Base-by-base conservation (phyloP, 2,888 invertebrate species). In the Mimachlamys varia region DNA sequence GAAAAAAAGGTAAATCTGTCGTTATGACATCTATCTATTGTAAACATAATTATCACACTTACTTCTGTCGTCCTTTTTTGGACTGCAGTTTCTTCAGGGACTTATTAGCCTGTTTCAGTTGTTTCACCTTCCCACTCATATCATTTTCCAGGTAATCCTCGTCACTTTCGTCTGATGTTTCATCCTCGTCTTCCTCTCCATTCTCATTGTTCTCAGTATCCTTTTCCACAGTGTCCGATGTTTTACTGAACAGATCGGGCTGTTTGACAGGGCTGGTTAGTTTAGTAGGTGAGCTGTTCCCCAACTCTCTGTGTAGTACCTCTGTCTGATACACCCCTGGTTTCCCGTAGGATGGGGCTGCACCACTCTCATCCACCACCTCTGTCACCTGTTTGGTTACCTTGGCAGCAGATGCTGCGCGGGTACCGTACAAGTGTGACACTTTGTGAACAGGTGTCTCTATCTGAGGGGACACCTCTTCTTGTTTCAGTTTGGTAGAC, bases 361-460 rank as follows among this genome's bases (percentile, higher is more conserved):
- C 76, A 7, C 76, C 76, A 27, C 33, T 76, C 33, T 76, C 76
- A 15, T 33, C 76, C 17, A 17, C 76, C 17, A 17, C 13, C 33
- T 76, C 76, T 76, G 76, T 76, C 13, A 33, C 33, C 76, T 76
- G 76, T 76, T 76, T 76, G 27, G 27, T 27, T 27, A 76, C 33
- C 33, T 76, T 76, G 27, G 76, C 76, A 33, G 89, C 91, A 76
- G 91, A 91, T n/a, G 90, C 91, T 55, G 90, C 53, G n/a, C 92
- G 49, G 17, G 92, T 92, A 1, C 92, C 92, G 49, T 92, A 92
- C n/a, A 90, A 49, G 90, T 92, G 92, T n/a, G 88, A 89, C 22
- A 89, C 89, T 55, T 88, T 90, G 22, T 76, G 76, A 22, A 76
- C 33, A 33, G 76, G 76, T 76, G 76, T 76, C 76, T 76, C 76